These are phyloP conservation scores for Hydrolagus affinis DNA, from an alignment of 2,113 vertebrate species.

Conservation along the genomic window DNA sequence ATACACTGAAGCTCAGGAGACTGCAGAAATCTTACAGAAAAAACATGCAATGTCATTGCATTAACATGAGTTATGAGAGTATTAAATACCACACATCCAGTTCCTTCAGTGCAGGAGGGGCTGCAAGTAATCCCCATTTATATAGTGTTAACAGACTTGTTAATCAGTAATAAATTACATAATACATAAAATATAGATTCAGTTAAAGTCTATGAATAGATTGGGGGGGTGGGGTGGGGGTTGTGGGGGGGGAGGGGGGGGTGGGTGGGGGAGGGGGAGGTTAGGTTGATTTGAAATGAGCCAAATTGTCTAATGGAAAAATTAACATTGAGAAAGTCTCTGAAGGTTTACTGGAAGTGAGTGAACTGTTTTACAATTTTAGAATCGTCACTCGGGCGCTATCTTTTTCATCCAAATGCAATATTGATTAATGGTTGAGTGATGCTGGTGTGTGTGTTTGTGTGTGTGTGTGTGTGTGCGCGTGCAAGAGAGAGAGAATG, in stretches of 20 bases:
- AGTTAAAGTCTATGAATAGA: not conserved
- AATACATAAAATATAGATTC: slow-evolving; percentile 29
- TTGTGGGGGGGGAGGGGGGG: no score
- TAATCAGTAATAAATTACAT: not conserved
- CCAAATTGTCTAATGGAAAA: slow-evolving; percentile 1
- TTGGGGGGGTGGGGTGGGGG: no score
- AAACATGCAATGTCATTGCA: no score
- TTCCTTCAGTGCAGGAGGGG: no score
- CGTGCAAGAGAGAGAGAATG: not conserved
- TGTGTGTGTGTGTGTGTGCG: not conserved
- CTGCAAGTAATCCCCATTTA: no score
- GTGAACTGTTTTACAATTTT: not conserved
- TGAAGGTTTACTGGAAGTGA: not conserved
- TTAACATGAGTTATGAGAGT: no score
- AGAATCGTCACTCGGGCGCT: not conserved
- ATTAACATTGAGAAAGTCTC: not conserved
- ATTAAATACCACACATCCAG: no score
- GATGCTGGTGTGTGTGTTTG: not conserved
- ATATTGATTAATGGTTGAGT: not conserved
- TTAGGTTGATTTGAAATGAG: not conserved
- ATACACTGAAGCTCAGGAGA: no score
- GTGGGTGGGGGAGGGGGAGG: no score
- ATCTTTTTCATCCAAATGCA: not conserved
- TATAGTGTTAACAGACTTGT: no score
- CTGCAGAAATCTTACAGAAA: no score